These are phyloP conservation scores for Oscheius sp. DNA, from an alignment of 2,888 invertebrate genomes.

Conservation along the genomic window DNA sequence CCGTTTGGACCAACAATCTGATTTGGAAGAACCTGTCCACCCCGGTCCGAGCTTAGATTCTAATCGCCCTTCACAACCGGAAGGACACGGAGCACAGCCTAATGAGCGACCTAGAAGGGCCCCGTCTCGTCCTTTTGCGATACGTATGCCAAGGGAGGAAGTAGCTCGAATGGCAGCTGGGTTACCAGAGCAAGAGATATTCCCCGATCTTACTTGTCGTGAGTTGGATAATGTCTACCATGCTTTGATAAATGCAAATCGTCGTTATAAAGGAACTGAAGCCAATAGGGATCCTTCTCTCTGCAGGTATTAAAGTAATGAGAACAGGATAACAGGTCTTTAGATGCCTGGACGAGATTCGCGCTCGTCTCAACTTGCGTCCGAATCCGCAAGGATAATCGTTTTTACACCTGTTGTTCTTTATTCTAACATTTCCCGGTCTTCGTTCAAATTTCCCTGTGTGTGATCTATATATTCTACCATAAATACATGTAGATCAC, in stretches of 20 bases:
- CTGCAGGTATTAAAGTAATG: not conserved
- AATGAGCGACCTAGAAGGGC: not conserved
- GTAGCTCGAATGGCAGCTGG: too few species aligned
- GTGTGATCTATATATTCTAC: too few species aligned
- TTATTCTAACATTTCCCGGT: too few species aligned
- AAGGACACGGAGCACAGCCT: not conserved
- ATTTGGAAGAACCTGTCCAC: not conserved
- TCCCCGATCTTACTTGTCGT: not conserved
- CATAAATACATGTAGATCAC: too few species aligned
- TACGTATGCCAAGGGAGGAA: not conserved
- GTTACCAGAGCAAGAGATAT: not conserved
- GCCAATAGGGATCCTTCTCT: not conserved
- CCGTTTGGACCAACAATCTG: too few species aligned
- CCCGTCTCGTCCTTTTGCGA: not conserved
- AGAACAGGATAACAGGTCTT: not conserved
- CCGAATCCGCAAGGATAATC: too few species aligned
- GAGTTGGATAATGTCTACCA: conserved; percentile 12
- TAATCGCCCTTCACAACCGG: not conserved
- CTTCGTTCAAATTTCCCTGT: too few species aligned
- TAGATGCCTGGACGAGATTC: conserved; percentile 5
- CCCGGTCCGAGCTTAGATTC: too few species aligned
- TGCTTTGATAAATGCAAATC: conserved; percentile 2
- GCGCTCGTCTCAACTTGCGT: not conserved
- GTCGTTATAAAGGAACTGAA: not conserved
- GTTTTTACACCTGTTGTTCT: too few species aligned